phyloP scores from a whole-genome alignment of 2,113 vertebrate genomes.

The Osmerus mordax region DNA sequence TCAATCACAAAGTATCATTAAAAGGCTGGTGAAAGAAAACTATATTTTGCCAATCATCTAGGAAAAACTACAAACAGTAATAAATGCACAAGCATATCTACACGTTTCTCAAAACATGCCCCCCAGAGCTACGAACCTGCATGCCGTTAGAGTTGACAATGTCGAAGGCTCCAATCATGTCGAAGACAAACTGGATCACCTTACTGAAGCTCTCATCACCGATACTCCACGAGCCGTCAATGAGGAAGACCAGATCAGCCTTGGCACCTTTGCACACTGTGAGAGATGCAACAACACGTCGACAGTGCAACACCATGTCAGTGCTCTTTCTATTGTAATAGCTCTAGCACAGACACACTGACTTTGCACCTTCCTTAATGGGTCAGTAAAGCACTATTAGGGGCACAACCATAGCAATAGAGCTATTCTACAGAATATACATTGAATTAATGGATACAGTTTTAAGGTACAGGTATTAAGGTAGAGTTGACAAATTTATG shows the following conservation, averaged over 20 bases:
- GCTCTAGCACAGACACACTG: no score
- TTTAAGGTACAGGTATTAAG: no score
- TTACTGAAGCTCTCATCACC: slow-evolving; percentile 97
- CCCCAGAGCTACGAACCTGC: slow-evolving; percentile 77
- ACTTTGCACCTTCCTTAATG: no score
- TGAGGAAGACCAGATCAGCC: slow-evolving; percentile 96
- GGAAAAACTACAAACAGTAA: background rate
- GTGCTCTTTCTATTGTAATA: no score
- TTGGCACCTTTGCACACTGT: slow-evolving; percentile 95
- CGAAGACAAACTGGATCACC: slow-evolving; percentile 93
- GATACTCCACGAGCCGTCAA: slow-evolving; percentile 98
- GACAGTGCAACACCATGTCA: background rate
- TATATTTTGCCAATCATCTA: background rate
- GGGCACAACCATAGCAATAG: no score
- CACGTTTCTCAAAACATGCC: background rate
- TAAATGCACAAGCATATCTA: background rate
- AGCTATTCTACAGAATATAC: no score
- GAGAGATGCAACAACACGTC: background rate
- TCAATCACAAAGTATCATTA: background rate
- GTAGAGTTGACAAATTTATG: no score
- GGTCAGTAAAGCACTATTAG: no score
- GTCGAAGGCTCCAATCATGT: slow-evolving; percentile 93
- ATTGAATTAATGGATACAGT: no score
- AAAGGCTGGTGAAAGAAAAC: background rate
- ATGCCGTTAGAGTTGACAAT: slow-evolving; percentile 84